phyloP scores from a whole-genome alignment of 2,888 invertebrate genomes.

The Spisula solida region DNA sequence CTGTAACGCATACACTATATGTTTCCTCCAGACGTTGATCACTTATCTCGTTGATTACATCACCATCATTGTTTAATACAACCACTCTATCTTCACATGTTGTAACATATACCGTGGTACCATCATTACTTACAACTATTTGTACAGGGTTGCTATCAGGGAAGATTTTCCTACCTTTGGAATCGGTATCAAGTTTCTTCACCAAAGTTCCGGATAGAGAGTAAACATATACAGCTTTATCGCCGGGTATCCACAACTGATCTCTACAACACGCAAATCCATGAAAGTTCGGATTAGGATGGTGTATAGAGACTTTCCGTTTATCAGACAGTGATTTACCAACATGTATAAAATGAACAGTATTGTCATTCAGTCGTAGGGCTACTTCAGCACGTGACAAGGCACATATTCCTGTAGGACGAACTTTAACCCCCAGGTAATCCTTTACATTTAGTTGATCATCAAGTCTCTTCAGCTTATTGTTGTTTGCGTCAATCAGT shows the following conservation, averaged over 20 bases:
- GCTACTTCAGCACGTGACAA: slow-evolving; percentile 3
- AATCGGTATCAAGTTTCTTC: background rate
- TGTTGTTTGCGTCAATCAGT: background rate
- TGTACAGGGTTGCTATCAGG: background rate
- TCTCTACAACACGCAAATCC: background rate
- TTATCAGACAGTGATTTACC: background rate
- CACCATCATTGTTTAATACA: background rate
- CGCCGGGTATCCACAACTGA: slow-evolving; percentile 11
- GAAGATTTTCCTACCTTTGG: background rate
- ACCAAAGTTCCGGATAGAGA: background rate
- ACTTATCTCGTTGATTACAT: background rate
- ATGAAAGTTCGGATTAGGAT: no score
- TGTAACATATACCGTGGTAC: slow-evolving; percentile 22
- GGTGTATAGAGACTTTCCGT: background rate
- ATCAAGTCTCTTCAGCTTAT: slow-evolving; percentile 1
- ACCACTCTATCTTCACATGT: background rate
- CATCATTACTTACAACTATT: slow-evolving; percentile 12
- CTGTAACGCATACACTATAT: background rate
- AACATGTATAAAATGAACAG: slow-evolving; percentile 18
- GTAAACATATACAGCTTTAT: background rate
- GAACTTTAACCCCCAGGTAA: background rate
- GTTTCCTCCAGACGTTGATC: background rate
- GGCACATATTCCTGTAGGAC: background rate
- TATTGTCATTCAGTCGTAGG: background rate
- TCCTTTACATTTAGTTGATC: background rate